Base-by-base conservation (phyloP, 2,888 invertebrate genomes). In the Sminthurides aquaticus region DNA sequence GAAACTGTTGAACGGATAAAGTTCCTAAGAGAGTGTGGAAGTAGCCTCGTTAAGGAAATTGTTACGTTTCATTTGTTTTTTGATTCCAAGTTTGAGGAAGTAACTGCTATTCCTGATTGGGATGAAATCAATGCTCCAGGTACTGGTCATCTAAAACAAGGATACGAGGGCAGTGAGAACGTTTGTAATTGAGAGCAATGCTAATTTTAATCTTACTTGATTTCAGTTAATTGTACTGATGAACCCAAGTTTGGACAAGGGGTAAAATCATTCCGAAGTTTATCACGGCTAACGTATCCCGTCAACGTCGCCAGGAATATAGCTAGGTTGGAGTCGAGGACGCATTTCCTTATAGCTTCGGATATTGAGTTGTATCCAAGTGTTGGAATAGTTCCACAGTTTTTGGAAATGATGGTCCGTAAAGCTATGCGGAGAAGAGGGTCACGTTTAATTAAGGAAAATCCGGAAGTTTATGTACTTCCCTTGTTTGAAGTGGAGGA, bases 291-390 rank as follows among this genome's bases (percentile, higher is more conserved):
- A 11, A 79, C 91, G 25, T 94, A 94, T 78, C 93, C 93, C 1
- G 90, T 94, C 64, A 94, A 94, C 79, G 90, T 92, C 11, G 92
- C 90, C 0, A 83, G 93, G 29, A 93, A 93, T 78, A 84, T 92
- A n/a, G 93, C 93, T 0, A 82, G 93, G 56, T 90, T 90, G 75
- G 84, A 86, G 29, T 88, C 91, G 0, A 82, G 87, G 55, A 92
- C 93, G 0, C 86, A 90, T 78, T 93, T 85, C 78, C 84, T 93
- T 49, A 82, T 93, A 64, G 87, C 91, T 27, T 91, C 91, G 61
- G 93, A 94, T 78, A 91, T 93, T 75, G 93, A 94, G 79, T 83
- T 94, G 64, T 93, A 93, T 79, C 93, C 93, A 57, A 91, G 88
- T 80, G 88, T 90, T 5, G 85, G 88, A 74, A 79, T 93, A 73